Base-by-base conservation (phyloP, 2,888 invertebrate genomes). In the Dugesia japonica region DNA sequence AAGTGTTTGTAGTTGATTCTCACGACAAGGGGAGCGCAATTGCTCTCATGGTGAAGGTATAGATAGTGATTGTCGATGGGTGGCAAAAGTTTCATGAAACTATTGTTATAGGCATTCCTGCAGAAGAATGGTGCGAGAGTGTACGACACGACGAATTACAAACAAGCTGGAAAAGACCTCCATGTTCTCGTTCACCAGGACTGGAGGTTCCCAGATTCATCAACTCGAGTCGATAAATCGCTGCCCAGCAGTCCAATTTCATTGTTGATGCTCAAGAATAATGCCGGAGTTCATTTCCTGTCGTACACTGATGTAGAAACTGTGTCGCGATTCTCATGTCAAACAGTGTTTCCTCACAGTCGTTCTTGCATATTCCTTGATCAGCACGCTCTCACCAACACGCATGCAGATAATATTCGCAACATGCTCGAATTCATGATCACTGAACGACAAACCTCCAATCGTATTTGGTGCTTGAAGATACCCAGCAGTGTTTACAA, bases 321-420 rank as follows among this genome's bases (percentile, higher is more conserved):
- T 4, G 56, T 56, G 56, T 56, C 56, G n/a, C 56, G 56, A n/a
- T 56, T 56, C 56, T n/a, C 56, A n/a, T 56, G 56, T n/a, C 56
- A 56, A n/a, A 56, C 56, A 13, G 56, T 56, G 56, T 56, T 56
- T n/a, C 56, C 56, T 7, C 56, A 56, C 56, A 23, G 56, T n/a
- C 56, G 56, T 1, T 56, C 56, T 1, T 56, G 56, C 56, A 4
- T 56, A n/a, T 56, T 56, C n/a, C 56, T 56, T 4, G 56, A 56
- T 7, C 56, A 56, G n/a, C 56, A 56, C 20, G 56, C 56, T n/a
- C 56, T 56, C n/a, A 56, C 17, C 56, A 56, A 56, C 56, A 56
- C 56, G 4, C 56, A 56, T 23, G 56, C n/a, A 1, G 56, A 56
- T 23, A 56, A 56, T n/a, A 56, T 56, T n/a, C 56, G 56, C 56